Evolutionary conservation across 1,140 invertebrate genomes (phyloP), one percentile per base, ranked within the genome.

Genomic region (Archivesica marissinica): DNA sequence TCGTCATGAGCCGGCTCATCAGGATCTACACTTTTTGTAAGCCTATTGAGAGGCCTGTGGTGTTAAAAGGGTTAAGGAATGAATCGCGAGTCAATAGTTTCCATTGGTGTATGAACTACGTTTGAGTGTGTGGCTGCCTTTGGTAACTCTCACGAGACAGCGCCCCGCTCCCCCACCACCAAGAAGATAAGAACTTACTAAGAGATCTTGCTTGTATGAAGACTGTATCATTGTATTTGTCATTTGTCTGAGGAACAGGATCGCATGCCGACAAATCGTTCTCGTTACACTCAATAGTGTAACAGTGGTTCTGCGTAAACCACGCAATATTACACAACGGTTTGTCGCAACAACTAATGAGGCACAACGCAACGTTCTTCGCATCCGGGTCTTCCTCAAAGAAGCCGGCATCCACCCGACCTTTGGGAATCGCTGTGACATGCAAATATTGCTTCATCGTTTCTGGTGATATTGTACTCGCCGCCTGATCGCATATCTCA

Each of bases 311-410:
- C 87, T 97, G 96, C 80, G 96, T 95, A 91, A 97, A 96, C 89
- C 98, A 96, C 4, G 96, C 97, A 85, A 97, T 96, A 93, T 98
- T 96, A 91, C 97, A 98, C 11, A 68, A 41, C 0, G 94, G 92
- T 50, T 95, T 94, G 0, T 93, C 92, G 91, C 97, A 98, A 91
- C 97, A 98, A 44, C 95, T 94, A 87, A 95, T 94, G 3, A 97
- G 95, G 93, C 97, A 98, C 61, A 95, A 94, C 72, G 95, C 95
- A 4, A 96, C 90, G 20, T 94, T 94, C 61, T 92, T 94, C 9
- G 95, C 90, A 41, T 94, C 94, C 23, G 93, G 90, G 79, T 95
- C 95, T 88, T 96, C 95, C 9, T 78, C 79, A 68, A 86, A 90
- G 35, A 78, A 72, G 17, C 92, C 90, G n/a, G 89, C 89, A 30